These are phyloP conservation scores for Drosophila subsilvestris DNA, from an alignment of 2,888 invertebrate genomes.

Conservation along the genomic window DNA sequence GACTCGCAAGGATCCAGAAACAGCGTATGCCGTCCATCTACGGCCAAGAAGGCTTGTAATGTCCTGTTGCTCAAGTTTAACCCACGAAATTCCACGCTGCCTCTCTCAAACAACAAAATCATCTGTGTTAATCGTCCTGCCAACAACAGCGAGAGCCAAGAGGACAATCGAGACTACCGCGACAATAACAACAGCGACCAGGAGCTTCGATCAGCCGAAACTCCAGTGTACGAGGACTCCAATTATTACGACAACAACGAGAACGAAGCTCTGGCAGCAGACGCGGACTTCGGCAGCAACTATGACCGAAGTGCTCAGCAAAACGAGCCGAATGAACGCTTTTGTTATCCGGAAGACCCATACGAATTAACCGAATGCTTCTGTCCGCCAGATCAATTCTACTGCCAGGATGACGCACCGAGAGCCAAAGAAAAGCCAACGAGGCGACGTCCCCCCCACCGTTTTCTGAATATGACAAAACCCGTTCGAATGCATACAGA, in stretches of 20 bases:
- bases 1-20: background rate
- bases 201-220: background rate
- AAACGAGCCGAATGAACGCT: background rate
- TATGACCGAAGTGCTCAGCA: background rate
- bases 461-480: too few relatives aligned
- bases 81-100: background rate
- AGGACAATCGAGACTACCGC: background rate
- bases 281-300: background rate
- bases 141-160: background rate
- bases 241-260: background rate
- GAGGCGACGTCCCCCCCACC: too few relatives aligned
- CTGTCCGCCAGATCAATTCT: background rate
- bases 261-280: background rate
- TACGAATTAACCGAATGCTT: background rate
- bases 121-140: background rate
- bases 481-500: too few relatives aligned
- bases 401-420: background rate
- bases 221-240: background rate
- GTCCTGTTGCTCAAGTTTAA: background rate
- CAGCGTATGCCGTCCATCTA: background rate
- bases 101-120: background rate
- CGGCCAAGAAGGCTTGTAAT: background rate
- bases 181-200: background rate
- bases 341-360: background rate
- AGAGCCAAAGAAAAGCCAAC: background rate